Percentiles rank a stretch among this genome's conserved stretches.
Conservation (phyloP, 2,888 invertebrate species). For the Pediacus dermestoides region DNA sequence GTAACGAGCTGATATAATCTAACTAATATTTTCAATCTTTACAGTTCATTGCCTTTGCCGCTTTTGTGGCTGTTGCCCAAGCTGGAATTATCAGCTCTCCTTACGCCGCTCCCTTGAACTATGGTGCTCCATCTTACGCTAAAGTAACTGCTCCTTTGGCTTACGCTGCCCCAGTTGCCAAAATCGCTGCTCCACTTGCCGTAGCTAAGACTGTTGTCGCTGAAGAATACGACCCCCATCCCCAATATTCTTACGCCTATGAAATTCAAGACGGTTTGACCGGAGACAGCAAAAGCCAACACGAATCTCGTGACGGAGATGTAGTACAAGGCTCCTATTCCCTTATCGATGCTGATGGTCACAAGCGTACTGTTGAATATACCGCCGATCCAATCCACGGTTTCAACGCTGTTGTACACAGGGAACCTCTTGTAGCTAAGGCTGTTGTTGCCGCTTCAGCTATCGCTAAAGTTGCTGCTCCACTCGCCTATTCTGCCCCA, state of each 20-base stretch:
- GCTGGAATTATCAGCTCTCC: slow-evolving; percentile 37
- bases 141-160: slow-evolving; percentile 14
- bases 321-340: slow-evolving; percentile 63
- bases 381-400: slow-evolving; percentile 39
- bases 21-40: slow-evolving; percentile 7
- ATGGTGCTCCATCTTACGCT: slow-evolving; percentile 10
- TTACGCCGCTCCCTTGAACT: slow-evolving; percentile 43
- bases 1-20: no score
- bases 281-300: slow-evolving; percentile 58
- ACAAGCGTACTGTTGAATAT: slow-evolving; percentile 48
- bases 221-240: slow-evolving; percentile 42
- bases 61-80: slow-evolving; percentile 33
- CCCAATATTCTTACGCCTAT: slow-evolving; percentile 58
- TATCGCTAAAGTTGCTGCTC: slow-evolving; percentile 42
- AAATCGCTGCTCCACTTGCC: slow-evolving; percentile 21
- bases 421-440: slow-evolving; percentile 30
- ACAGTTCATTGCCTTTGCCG: slow-evolving; percentile 34
- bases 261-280: slow-evolving; percentile 57
- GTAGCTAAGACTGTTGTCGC: slow-evolving; percentile 31
- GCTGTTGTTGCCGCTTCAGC: slow-evolving; percentile 53
- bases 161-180: slow-evolving; percentile 29
- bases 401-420: slow-evolving; percentile 19
- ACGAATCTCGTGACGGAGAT: slow-evolving; percentile 58
- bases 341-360: slow-evolving; percentile 57
- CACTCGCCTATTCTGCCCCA: slow-evolving; percentile 27